Conservation (phyloP, 2,113 vertebrate species). For the Boulengeromyrus knoepffleri region DNA sequence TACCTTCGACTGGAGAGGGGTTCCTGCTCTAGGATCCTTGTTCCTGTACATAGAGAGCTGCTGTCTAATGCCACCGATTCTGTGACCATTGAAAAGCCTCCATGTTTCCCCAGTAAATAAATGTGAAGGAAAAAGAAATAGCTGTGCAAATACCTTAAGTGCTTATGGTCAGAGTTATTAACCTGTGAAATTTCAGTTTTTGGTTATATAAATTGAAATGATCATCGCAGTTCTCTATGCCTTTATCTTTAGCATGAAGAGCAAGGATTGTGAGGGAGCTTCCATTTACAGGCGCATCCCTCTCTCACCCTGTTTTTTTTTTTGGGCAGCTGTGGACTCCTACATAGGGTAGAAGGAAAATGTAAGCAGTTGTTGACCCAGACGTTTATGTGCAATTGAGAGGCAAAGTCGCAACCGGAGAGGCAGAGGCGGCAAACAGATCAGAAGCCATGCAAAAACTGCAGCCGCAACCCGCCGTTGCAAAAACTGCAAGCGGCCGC, state of each 20-base stretch:
- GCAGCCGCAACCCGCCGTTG: constrained; percentile 50
- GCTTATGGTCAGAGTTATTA: not conserved
- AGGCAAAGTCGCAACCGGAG: constrained; percentile 7
- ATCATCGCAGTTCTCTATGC: not conserved
- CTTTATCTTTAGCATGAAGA: not conserved
- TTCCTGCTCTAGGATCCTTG: constrained; percentile 15
- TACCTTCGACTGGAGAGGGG: not conserved
- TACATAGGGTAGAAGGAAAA: not conserved
- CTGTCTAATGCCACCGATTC: not conserved
- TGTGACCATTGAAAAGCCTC: not conserved
- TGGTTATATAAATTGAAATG: not conserved
- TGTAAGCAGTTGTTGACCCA: not conserved
- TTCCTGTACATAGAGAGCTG: not conserved
- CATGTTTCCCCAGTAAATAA: not conserved
- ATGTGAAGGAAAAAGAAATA: not conserved
- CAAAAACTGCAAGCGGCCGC: constrained; percentile 45
- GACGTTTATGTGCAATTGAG: not conserved
- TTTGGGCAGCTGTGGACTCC: not conserved
- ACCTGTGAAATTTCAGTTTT: not conserved
- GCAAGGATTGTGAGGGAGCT: not conserved
- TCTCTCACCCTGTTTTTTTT: not conserved
- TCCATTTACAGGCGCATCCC: not conserved
- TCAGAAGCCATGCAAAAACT: constrained; percentile 43
- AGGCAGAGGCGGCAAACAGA: constrained; percentile 45
- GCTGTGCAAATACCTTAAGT: not conserved